phyloP scores from a whole-genome alignment of 2,113 vertebrate species.

The Strix uralensis region DNA sequence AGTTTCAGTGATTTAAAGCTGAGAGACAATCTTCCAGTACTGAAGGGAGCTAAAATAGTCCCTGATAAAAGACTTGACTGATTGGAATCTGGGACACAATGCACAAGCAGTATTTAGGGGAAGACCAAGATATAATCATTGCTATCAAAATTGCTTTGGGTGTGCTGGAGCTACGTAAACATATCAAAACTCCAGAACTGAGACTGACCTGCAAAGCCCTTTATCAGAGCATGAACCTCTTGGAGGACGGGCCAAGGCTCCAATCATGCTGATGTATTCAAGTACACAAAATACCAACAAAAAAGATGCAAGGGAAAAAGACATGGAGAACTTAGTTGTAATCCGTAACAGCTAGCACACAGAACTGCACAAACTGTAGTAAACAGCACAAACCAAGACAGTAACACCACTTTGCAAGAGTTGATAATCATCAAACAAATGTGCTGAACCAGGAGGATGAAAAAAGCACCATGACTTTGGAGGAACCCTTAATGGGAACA shows the following conservation, averaged over 20 bases:
- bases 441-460: background rate
- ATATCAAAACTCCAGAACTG: background rate
- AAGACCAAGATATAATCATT: background rate
- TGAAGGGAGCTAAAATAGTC: conserved; percentile 22
- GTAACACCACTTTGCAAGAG: background rate
- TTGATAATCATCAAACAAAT: background rate
- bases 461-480: background rate
- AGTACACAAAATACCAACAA: background rate
- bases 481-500: background rate
- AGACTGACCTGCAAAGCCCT: background rate
- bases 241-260: background rate
- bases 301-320: background rate
- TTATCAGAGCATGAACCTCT: background rate
- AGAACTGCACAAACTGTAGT: background rate
- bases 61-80: background rate
- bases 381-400: background rate
- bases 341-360: background rate
- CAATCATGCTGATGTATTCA: background rate
- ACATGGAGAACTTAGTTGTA: background rate
- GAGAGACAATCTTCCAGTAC: background rate
- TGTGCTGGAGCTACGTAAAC: background rate
- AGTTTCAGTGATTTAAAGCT: conserved; percentile 36
- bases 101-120: background rate
- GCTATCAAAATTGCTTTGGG: background rate
- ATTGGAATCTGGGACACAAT: conserved; percentile 5